Evolutionary conservation across 1,140 invertebrate genomes (phyloP), one percentile per base, ranked within the genome.

Genomic region (Bombus waltoni): DNA sequence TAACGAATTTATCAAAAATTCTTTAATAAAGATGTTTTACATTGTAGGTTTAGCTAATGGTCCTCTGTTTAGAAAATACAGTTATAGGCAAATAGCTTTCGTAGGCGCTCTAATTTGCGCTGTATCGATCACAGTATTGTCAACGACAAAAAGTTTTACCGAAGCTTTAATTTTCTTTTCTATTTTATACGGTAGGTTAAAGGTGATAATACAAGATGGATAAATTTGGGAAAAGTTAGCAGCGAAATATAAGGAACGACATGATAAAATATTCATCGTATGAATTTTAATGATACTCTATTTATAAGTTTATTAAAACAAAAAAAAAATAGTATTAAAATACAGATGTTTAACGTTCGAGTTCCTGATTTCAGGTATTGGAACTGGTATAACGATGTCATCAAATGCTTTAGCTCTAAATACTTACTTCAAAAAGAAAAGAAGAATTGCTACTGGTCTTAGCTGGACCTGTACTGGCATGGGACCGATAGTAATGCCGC

Each of bases 321-420:
- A 38, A 22, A 38, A 38, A 38, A 18, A 32, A 32, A 32, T 32
- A 32, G 13, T 35, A 18, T 32, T 38, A 13, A 25, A 70, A 40
- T 18, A 22, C 59, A 59, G 28, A 18, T 15, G 59, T 42, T 77
- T 77, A 62, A 76, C 4, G 11, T 76, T 59, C 8, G 35, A 11
- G 11, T 2, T 79, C 11, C 10, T 32, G 57, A 38, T 81, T 91
- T 90, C 92, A 97, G 97, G 96, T 89, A 94, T 95, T 77, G 96
- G 96, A 62, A 95, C 96, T 84, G 96, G 96, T 78, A 96, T 97
- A 59, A 96, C 95, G 42, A 95, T 96, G 84, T 96, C 96, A 6
- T 95, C 96, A 53, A 97, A 96, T 88, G 81, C 90, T n/a, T 85
- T 96, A 74, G 95, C 95, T 5, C 68, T 96, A 28, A 96, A 95